phyloP scores from a whole-genome alignment of 2,113 vertebrate genomes.

The Leptocoma aspasia region DNA sequence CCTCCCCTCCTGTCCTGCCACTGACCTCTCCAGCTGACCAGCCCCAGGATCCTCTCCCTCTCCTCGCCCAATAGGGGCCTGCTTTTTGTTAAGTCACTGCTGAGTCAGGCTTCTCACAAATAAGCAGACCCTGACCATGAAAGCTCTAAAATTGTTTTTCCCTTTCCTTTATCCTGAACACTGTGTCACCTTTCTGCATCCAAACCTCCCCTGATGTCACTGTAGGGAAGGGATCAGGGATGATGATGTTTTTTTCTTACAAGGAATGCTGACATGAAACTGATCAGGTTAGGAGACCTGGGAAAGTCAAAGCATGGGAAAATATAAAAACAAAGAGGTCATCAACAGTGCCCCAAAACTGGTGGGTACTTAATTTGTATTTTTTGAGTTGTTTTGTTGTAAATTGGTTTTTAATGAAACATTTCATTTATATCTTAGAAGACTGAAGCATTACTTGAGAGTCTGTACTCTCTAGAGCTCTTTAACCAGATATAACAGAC shows the following conservation, averaged over 20 bases:
- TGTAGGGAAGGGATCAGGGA: background rate
- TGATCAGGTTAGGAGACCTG: background rate
- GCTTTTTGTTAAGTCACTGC: background rate
- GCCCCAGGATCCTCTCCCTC: background rate
- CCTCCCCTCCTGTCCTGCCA: accelerated
- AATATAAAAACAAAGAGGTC: background rate
- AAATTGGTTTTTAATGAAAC: background rate
- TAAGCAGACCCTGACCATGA: background rate
- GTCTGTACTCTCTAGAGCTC: background rate
- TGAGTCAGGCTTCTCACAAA: background rate
- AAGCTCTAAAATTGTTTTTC: background rate
- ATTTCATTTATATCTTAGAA: background rate
- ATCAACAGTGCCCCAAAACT: background rate
- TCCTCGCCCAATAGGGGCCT: background rate
- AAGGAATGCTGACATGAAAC: background rate
- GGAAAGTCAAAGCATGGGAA: background rate
- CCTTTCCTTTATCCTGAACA: background rate
- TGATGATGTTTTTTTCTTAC: background rate
- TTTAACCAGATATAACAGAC: background rate
- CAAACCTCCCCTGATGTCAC: background rate
- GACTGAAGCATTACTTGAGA: background rate
- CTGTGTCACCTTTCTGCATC: background rate
- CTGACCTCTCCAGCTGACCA: background rate
- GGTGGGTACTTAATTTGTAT: background rate
- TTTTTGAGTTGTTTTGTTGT: background rate